These are phyloP conservation scores for Galago senegalensis DNA, from an alignment of 2,797 vertebrate species.

Conservation along the genomic window DNA sequence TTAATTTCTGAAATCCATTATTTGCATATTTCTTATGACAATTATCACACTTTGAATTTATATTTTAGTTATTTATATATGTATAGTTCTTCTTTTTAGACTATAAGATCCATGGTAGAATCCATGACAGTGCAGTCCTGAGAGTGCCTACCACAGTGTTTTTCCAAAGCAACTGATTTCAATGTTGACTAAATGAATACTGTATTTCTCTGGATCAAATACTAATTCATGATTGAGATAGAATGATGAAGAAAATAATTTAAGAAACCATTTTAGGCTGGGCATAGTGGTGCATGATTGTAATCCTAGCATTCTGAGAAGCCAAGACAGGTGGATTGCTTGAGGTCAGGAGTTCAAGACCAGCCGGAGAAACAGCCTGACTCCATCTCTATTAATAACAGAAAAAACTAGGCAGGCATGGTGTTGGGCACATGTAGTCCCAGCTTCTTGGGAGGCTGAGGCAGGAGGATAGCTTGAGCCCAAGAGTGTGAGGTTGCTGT, in stretches of 20 bases:
- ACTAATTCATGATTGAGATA: background rate
- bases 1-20: conserved; percentile 24
- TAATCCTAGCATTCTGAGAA: no score
- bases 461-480: no score
- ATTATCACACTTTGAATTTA: conserved; percentile 24
- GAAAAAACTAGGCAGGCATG: no score
- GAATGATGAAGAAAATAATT: conserved; percentile 6
- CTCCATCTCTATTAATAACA: no score
- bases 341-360: no score
- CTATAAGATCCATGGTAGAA: background rate
- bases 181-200: background rate
- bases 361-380: no score
- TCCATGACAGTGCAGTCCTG: background rate
- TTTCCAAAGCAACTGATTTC: conserved; percentile 20
- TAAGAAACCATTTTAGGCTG: background rate
- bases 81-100: background rate
- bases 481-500: no score
- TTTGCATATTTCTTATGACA: background rate
- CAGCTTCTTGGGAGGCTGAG: no score
- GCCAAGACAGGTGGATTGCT: no score
- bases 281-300: no score
- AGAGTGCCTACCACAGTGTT: background rate
- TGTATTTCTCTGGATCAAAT: background rate
- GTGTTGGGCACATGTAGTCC: no score
- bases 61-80: conserved; percentile 8